phyloP scores from a whole-genome alignment of 2,888 invertebrate genomes.

The Nycteola revayana region DNA sequence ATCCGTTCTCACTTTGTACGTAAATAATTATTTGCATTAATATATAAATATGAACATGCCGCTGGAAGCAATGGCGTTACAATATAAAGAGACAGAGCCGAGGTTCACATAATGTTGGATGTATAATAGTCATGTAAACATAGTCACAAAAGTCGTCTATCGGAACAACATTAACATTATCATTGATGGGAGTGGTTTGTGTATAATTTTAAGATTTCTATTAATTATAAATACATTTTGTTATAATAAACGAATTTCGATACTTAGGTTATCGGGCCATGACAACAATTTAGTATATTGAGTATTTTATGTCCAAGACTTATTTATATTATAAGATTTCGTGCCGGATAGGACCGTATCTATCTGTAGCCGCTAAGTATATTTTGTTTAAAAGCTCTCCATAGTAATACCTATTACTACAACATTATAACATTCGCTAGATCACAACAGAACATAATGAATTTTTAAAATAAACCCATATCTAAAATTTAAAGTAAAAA shows the following conservation, averaged over 20 bases:
- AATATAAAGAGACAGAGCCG: slow-evolving; percentile 56
- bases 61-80: slow-evolving; percentile 57
- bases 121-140: slow-evolving; percentile 66
- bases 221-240: slow-evolving; percentile 53
- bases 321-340: slow-evolving; percentile 60
- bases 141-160: slow-evolving; percentile 70
- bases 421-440: slow-evolving; percentile 6
- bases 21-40: slow-evolving; percentile 21
- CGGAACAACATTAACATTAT: slow-evolving; percentile 66
- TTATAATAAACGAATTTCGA: slow-evolving; percentile 66
- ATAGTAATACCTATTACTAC: slow-evolving; percentile 5
- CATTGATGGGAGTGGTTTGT: slow-evolving; percentile 74
- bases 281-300: slow-evolving; percentile 69
- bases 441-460: too few relatives aligned
- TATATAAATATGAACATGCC: slow-evolving; percentile 30
- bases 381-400: slow-evolving; percentile 22
- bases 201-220: slow-evolving; percentile 66
- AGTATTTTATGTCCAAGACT: slow-evolving; percentile 71
- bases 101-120: slow-evolving; percentile 57
- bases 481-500: slow-evolving; percentile 21
- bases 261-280: slow-evolving; percentile 76
- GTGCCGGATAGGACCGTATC: slow-evolving; percentile 39
- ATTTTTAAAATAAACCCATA: slow-evolving; percentile 5
- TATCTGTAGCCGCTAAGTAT: slow-evolving; percentile 27
- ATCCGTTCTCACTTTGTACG: slow-evolving; percentile 23